phyloP scores from a whole-genome alignment of 2,888 invertebrate genomes.

The Cotesia congregata region DNA sequence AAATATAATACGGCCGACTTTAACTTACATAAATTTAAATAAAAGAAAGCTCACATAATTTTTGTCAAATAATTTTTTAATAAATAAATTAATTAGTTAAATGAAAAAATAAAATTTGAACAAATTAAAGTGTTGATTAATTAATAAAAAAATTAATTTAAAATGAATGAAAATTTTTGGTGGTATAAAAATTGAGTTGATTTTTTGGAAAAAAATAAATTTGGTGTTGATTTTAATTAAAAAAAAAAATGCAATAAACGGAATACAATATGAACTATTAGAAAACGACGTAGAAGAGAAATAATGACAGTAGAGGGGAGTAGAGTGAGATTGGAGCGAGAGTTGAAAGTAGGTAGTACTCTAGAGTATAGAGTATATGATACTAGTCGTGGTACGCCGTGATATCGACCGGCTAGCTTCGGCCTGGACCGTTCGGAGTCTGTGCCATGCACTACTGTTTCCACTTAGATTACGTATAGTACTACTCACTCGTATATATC shows the following conservation, averaged over 20 bases:
- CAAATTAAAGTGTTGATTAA: too few relatives aligned
- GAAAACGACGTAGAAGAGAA: slow-evolving; percentile 24
- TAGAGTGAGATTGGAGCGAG: slow-evolving; percentile 44
- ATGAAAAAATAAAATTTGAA: too few relatives aligned
- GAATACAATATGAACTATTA: slow-evolving; percentile 9
- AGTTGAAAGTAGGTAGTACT: slow-evolving; percentile 61
- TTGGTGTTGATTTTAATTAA: not conserved
- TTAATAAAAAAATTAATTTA: too few relatives aligned
- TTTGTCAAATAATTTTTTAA: too few relatives aligned
- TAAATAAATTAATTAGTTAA: too few relatives aligned
- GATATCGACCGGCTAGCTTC: slow-evolving; percentile 62
- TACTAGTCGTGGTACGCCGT: slow-evolving; percentile 50
- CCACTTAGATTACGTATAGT: slow-evolving; percentile 56
- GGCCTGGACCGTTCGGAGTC: slow-evolving; percentile 58
- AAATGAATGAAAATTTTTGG: too few relatives aligned
- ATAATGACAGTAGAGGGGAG: slow-evolving; percentile 32
- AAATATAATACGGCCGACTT: too few relatives aligned
- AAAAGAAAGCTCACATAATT: too few relatives aligned
- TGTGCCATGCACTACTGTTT: slow-evolving; percentile 57
- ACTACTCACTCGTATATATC: slow-evolving; percentile 14
- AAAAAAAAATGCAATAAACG: not conserved
- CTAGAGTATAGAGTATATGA: not conserved
- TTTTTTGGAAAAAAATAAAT: not conserved
- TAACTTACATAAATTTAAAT: too few relatives aligned
- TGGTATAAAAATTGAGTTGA: not conserved